A percentile compares a stretch with the other conserved stretches of the same genome.
Conservation (phyloP, 2,888 invertebrate species). For the Trissolcus japonicus region DNA sequence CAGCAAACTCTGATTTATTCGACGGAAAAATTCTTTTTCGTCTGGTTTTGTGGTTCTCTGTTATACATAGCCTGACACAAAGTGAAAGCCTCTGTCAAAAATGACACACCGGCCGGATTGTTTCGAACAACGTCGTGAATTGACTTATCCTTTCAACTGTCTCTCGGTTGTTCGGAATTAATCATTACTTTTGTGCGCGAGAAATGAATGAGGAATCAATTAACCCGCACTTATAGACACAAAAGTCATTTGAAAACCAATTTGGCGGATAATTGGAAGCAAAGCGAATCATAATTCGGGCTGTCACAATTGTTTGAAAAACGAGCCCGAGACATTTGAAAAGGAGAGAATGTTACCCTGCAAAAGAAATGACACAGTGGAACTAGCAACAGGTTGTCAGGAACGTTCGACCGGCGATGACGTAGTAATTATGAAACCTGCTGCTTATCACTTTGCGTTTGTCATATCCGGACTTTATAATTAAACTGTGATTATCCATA, state of each 20-base stretch:
- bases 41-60: too few relatives aligned
- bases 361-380: constrained; percentile 30
- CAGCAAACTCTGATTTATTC: too few relatives aligned
- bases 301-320: constrained; percentile 29
- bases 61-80: too few relatives aligned
- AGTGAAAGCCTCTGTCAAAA: not conserved
- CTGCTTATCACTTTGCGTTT: constrained; percentile 47
- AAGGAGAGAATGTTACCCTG: constrained; percentile 21
- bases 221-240: too few relatives aligned
- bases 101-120: not conserved
- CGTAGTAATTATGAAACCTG: constrained; percentile 43
- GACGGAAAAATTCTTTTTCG: too few relatives aligned
- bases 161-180: too few relatives aligned
- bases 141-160: too few relatives aligned
- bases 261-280: constrained; percentile 18
- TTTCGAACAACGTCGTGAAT: too few relatives aligned
- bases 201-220: too few relatives aligned
- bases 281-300: constrained; percentile 16
- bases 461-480: constrained; percentile 59
- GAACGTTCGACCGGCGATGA: constrained; percentile 41
- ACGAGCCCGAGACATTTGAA: constrained; percentile 13
- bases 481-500: constrained; percentile 65
- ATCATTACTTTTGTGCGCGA: too few relatives aligned
- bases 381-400: constrained; percentile 43
- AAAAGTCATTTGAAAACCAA: constrained; percentile 3